A percentile compares a stretch with the other conserved stretches of the same genome.
Evolutionary conservation across 2,888 invertebrate species (phyloP).

Genomic region (Gastracanthus pulcherrimus): DNA sequence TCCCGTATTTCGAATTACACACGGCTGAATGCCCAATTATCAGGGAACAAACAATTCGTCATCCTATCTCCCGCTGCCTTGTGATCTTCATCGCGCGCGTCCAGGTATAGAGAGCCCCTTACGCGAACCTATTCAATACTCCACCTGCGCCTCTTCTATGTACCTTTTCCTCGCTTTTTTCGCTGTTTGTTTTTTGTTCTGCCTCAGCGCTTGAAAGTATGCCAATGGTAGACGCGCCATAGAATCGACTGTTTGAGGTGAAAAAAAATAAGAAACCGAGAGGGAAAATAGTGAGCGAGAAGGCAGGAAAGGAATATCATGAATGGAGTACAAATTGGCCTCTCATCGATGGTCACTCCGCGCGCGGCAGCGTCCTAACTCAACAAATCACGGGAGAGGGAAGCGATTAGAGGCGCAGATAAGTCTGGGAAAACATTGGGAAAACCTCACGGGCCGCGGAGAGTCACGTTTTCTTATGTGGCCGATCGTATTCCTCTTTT

Average conservation of each 20-base stretch:
- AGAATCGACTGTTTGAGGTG: neutral
- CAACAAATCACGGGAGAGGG: neutral
- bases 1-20: neutral
- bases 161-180: neutral
- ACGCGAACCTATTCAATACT: no score
- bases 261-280: neutral
- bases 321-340: conserved; percentile 14
- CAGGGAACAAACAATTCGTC: conserved; percentile 1
- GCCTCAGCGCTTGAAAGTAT: neutral
- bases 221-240: no score
- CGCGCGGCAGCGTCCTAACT: neutral
- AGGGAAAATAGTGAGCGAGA: neutral
- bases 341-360: neutral
- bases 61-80: neutral
- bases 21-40: neutral
- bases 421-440: conserved; percentile 17
- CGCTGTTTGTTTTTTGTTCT: neutral
- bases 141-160: neutral
- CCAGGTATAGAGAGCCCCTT: neutral
- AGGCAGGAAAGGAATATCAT: neutral
- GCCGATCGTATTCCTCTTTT: neutral
- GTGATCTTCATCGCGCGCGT: neutral
- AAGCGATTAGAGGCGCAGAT: conserved; percentile 20
- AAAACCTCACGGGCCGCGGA: conserved; percentile 2
- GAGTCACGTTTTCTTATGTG: conserved; percentile 20